Evolutionary conservation across 2,113 vertebrate species (phyloP), one percentile per base, ranked within the genome.

Genomic region (Aplodontia rufa): DNA sequence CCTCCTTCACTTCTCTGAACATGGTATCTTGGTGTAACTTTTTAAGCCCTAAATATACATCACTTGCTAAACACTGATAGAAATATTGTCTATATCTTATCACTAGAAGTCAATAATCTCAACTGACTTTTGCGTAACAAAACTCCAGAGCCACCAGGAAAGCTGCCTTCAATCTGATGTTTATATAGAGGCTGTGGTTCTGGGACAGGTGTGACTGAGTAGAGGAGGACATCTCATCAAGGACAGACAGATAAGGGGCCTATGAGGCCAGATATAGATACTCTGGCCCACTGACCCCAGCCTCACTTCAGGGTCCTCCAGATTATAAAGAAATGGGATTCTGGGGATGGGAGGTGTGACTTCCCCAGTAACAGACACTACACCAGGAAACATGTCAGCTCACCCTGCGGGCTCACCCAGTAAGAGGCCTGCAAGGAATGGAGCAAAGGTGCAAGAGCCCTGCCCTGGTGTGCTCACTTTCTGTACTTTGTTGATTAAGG

Each of bases 61-160:
- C 85, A 51, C 68, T 58, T 87, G 53, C 20, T 93, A 76, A 90
- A 22, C 74, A 85, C 40, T 72, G 76, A 96, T 9, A 92, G 76
- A 66, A 92, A 87, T 93, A 62, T 68, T 92, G 47, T 83, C 62
- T 93, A 5, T 80, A 45, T 91, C 58, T 95, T 94, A 95, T 91
- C 92, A 51, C 72, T 68, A 6, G n/a, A 89, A 93, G 74, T 91
- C 45, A 95, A 74, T 76, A 97, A 26, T 81, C 7, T 2, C 42
- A 69, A 35, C 40, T 90, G 53, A 84, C 32, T 64, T 95, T 55
- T 95, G 66, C 62, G 51, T 47, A 87, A 28, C 93, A 86, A 92
- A 90, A 55, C 49, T 80, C 49, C 35, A 35, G 22, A 87, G 55
- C 7, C 32, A 87, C 45, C 13, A 82, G 19, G 85, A 91, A 94